These are phyloP conservation scores for Orientallactaga sibirica DNA, from an alignment of 2,797 vertebrate genomes.

Conservation along the genomic window DNA sequence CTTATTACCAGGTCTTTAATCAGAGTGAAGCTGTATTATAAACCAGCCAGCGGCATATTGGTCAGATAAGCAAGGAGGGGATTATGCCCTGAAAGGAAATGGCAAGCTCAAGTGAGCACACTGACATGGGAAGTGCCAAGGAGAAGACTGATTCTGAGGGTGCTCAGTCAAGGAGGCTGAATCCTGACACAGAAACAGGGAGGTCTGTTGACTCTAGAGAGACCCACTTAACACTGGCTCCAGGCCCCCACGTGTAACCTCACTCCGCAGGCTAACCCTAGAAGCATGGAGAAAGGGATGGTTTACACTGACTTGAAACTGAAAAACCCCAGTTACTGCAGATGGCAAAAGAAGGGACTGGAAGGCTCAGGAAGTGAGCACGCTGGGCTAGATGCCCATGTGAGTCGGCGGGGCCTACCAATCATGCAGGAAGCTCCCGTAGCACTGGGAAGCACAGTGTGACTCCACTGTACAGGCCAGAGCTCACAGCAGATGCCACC, in stretches of 20 bases:
- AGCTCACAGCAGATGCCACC: neutral
- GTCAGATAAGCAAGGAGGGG: neutral
- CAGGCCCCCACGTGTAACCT: neutral
- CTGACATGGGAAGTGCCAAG: neutral
- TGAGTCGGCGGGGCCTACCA: neutral
- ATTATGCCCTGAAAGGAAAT: neutral
- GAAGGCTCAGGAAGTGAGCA: neutral
- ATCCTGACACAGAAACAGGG: neutral
- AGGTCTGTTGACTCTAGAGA: neutral
- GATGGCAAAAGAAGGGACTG: neutral
- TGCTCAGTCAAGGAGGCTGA: neutral
- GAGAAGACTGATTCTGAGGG: neutral
- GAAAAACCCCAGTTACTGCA: conserved; percentile 35
- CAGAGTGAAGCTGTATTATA: neutral
- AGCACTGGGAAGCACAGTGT: neutral
- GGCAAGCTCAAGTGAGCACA: neutral
- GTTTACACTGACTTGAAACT: neutral
- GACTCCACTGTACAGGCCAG: neutral
- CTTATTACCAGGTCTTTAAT: neutral
- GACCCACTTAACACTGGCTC: neutral
- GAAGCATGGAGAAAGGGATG: neutral
- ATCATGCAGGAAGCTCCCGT: neutral
- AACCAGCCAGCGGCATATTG: neutral
- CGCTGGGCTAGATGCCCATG: neutral
- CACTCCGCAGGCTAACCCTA: neutral